Percentiles rank a stretch among this genome's conserved stretches.
Conservation (phyloP, 2,797 vertebrate genomes). For the Sternarchorhynchus goeldii region DNA sequence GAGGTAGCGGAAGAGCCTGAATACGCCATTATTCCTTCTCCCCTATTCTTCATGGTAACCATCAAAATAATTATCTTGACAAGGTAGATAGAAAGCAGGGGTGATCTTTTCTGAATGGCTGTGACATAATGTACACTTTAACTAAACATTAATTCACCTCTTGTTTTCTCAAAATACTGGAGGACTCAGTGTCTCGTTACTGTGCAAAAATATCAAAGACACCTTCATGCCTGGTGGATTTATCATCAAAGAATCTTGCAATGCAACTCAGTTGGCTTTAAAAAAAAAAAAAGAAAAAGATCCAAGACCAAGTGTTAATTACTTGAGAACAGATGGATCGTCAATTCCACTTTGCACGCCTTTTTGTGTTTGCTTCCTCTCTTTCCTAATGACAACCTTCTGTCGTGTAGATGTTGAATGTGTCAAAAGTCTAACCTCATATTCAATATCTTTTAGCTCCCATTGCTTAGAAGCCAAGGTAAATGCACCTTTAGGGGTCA, state of each 20-base stretch:
- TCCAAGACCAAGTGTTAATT: constrained; percentile 59
- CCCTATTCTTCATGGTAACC: constrained; percentile 26
- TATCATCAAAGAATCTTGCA: constrained; percentile 60
- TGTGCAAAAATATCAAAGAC: constrained; percentile 55
- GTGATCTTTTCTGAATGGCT: not conserved
- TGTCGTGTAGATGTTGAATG: constrained; percentile 49
- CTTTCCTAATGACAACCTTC: constrained; percentile 1
- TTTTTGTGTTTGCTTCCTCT: constrained; percentile 4
- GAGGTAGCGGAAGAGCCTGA: constrained; percentile 85
- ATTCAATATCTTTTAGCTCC: constrained; percentile 57
- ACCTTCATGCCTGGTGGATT: constrained; percentile 17
- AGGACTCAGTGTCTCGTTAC: constrained; percentile 61
- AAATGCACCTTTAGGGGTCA: constrained; percentile 21
- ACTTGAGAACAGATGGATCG: constrained; percentile 41
- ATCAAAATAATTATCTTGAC: constrained; percentile 7
- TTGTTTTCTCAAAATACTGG: constrained; percentile 37
- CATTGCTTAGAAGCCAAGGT: constrained; percentile 38
- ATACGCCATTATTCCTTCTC: not conserved
- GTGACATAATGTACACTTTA: constrained; percentile 8
- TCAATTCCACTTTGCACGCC: constrained; percentile 45
- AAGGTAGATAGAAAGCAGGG: not conserved
- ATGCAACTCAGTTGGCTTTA: constrained; percentile 58
- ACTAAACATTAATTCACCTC: constrained; percentile 22
- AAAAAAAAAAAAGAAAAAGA: constrained; percentile 1
- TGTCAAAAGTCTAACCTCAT: constrained; percentile 36